Percentiles rank a stretch among this genome's conserved stretches.
Evolutionary conservation across 2,113 vertebrate genomes (phyloP).

Genomic region (Mixornis gularis): DNA sequence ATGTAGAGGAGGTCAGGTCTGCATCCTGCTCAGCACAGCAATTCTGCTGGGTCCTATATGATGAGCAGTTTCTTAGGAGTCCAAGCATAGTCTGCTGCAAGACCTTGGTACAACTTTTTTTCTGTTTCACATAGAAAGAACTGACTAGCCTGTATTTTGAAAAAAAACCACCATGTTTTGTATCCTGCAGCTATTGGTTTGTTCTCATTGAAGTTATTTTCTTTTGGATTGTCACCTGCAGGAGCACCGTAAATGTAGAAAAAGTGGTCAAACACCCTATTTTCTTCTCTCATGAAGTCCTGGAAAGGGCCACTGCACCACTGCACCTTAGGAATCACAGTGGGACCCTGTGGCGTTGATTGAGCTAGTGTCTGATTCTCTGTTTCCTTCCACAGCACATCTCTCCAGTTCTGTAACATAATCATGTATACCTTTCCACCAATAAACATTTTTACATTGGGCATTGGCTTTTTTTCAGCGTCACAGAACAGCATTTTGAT

Average conservation of each 20-base stretch:
- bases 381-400: not conserved
- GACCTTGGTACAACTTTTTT: not conserved
- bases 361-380: not conserved
- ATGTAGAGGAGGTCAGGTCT: not conserved
- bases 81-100: not conserved
- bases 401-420: not conserved
- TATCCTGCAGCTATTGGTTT: not conserved
- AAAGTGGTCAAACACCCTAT: not conserved
- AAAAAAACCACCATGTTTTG: not conserved
- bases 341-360: accelerated
- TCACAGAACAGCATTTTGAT: not conserved
- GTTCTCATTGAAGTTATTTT: not conserved
- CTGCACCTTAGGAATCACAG: not conserved
- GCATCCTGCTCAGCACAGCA: not conserved
- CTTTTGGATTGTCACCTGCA: not conserved
- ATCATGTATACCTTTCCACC: not conserved
- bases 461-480: not conserved
- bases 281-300: not conserved
- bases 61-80: not conserved
- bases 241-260: not conserved
- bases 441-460: not conserved
- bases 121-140: not conserved
- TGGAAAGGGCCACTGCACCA: not conserved
- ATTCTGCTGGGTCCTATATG: not conserved
- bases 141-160: not conserved